Evolutionary conservation across 1,140 invertebrate genomes (phyloP), one percentile per base, ranked within the genome.

Genomic region (Papilio helenus): DNA sequence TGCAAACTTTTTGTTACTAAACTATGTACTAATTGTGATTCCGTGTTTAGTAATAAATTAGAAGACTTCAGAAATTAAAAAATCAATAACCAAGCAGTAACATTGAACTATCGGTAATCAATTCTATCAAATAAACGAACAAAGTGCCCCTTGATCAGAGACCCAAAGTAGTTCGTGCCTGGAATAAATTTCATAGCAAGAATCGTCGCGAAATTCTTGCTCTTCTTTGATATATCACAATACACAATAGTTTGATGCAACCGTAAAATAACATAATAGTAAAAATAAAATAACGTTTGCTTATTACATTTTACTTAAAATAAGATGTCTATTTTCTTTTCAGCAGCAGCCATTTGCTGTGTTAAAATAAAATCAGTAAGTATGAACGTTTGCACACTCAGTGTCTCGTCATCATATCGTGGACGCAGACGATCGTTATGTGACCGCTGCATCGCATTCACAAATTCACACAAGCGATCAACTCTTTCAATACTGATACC

Each of bases 101-200:
- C 9, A 20, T 20, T 58, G n/a, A 23, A 34, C 12, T 29, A 39
- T 39, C 5, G 23, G 61, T 68, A 68, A 68, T 68, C 61, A 68
- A 68, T 68, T 68, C 61, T 68, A 29, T 29, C 61, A 68, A 68
- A 68, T 68, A 68, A 68, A 68, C 61, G 23, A 29, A 68, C 61
- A 68, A 68, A 68, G 26, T 68, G 61, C 61, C 26, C 61, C 26
- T 68, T 68, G 61, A 68, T 68, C 61, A 68, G 26, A 68, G 61
- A 23, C 26, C 26, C 61, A 68, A 68, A 68, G 61, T 34, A 18
- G 61, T 29, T 68, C 61, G 61, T 68, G 61, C 26, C 61, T 68
- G 61, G 61, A 68, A 68, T 68, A 68, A 26, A 68, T 68, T 16
- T 68, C 29, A 65, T 65, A 29, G 12, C 61, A 29, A 68, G 61